Evolutionary conservation across 2,888 invertebrate species (phyloP).

Genomic region (Ypsolopha scabrella): DNA sequence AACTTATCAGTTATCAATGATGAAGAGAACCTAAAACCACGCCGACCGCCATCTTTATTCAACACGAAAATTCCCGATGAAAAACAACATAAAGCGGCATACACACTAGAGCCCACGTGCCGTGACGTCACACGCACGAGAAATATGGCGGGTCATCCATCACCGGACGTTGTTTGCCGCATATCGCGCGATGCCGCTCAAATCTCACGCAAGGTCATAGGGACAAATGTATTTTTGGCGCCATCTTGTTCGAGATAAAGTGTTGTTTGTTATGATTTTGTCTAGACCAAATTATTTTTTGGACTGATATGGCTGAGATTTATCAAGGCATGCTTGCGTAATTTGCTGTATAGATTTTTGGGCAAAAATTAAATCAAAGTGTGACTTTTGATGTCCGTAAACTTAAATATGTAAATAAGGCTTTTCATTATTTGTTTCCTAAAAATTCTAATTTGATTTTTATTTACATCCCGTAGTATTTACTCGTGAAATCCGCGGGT

Average conservation of each 20-base stretch:
- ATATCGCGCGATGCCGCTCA: conserved; percentile 2
- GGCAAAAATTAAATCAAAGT: too few species aligned
- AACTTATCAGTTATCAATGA: not conserved
- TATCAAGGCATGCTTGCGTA: too few species aligned
- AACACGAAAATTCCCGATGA: not conserved
- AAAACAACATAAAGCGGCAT: not conserved
- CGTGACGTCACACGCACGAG: conserved; percentile 7
- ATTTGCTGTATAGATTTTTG: too few species aligned
- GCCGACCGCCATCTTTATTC: not conserved
- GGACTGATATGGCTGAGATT: too few species aligned
- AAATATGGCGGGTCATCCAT: conserved; percentile 9
- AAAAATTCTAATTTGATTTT: too few species aligned
- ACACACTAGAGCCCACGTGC: not conserved
- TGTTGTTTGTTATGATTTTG: too few species aligned
- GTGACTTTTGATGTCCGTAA: too few species aligned
- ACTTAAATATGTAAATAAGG: too few species aligned
- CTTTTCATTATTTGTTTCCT: too few species aligned
- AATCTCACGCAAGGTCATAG: conserved; percentile 8
- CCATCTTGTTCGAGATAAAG: not conserved
- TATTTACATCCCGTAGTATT: too few species aligned
- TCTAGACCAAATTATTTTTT: not conserved
- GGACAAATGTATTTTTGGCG: conserved; percentile 1
- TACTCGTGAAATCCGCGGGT: too few species aligned
- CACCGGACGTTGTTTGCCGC: conserved; percentile 4
- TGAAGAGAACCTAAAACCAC: not conserved